Evolutionary conservation across 2,797 vertebrate genomes (phyloP), one percentile per base, ranked within the genome.

Genomic region (Sebastes kiyomatsui): DNA sequence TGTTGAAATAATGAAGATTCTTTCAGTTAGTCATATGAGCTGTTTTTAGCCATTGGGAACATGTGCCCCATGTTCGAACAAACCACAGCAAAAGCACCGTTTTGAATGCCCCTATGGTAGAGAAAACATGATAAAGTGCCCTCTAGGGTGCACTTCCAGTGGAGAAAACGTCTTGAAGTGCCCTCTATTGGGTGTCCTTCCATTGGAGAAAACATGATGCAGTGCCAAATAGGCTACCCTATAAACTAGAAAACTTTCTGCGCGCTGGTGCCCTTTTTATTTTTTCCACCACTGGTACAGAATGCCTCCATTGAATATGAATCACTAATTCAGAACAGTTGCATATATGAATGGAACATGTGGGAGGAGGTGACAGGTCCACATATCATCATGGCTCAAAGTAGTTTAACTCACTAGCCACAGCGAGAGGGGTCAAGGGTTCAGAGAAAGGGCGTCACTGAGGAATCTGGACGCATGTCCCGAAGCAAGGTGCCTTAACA

Each of bases 401-500:
- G 56, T 49, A 54, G 67, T 33, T 78, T 49, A 77, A 33, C 38
- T 81, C 2, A 20, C 46, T 65, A 46, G 33, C 55, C 25, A 33
- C 25, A 81, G 61, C 2, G 10, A 70, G 42, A 46, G 27, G 27
- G 91, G 91, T 92, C 90, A 89, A 89, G 77, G 67, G 91, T 93
- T 94, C 90, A 94, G 69, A 56, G 72, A 86, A 72, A 90, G 81
- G 90, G 82, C 52, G 66, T 90, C 73, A 80, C 75, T 72, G 28
- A 87, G 85, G 81, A 88, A 88, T 82, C 80, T 67, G 72, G 75
- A 27, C 82, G 67, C 81, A 81, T 68, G 85, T 92, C 91, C 92
- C 72, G 69, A 74, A 94, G 93, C 91, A 92, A 93, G 89, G 90
- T 93, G 84, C 83, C 82, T 91, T 90, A 94, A 92, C 90, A 85